Evolutionary conservation across 2,113 vertebrate genomes (phyloP).

Genomic region (cattle (Bos taurus)): DNA sequence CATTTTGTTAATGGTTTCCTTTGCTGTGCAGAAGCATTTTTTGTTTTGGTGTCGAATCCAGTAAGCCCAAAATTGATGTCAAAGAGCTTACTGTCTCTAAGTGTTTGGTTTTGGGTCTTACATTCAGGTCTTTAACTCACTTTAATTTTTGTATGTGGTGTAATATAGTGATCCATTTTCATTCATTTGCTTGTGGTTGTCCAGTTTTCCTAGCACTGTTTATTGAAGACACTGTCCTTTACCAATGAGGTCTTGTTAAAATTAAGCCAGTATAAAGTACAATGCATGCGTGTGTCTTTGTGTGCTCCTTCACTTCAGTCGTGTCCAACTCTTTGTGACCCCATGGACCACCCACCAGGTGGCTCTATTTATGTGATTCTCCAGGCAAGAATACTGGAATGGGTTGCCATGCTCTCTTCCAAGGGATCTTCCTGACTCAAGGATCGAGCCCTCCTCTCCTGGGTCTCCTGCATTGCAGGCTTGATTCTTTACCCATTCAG

Average conservation of each 20-base stretch:
- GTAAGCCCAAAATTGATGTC: not conserved
- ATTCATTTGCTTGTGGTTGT: not conserved
- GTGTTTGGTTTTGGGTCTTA: not conserved
- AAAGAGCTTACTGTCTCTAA: not conserved
- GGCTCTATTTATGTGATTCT: not conserved
- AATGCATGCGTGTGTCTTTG: not conserved
- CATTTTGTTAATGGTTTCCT: not conserved
- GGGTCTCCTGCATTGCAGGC: not conserved
- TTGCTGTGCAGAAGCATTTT: not conserved
- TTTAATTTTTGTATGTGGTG: not conserved
- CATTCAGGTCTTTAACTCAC: not conserved
- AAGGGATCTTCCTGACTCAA: not conserved
- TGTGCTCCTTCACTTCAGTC: not conserved
- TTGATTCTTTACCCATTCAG: not conserved
- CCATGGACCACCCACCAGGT: not conserved
- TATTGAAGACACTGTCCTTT: not conserved
- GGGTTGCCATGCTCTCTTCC: not conserved
- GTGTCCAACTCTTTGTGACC: not conserved
- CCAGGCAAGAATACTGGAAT: not conserved
- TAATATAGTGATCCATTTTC: not conserved
- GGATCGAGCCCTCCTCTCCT: not conserved
- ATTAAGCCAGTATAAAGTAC: not conserved
- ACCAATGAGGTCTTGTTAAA: not conserved
- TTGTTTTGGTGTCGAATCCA: not conserved
- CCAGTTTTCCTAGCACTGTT: not conserved